A percentile compares a stretch with the other conserved stretches of the same genome.
Conservation (phyloP, 1,140 invertebrate species). For the Drosophila sulfurigaster region DNA sequence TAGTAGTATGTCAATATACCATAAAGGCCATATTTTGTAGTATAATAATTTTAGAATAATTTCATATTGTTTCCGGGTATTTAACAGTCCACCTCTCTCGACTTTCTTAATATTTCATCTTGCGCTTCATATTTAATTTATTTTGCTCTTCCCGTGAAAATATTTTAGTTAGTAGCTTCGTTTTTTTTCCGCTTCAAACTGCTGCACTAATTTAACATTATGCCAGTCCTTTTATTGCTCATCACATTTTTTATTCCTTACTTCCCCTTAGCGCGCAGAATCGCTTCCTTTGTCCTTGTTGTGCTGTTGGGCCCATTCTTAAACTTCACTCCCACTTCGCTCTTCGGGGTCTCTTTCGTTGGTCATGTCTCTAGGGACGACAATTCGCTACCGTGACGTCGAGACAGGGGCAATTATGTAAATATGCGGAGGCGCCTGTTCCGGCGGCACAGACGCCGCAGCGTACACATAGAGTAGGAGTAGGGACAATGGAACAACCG, state of each 20-base stretch:
- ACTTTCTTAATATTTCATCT: neutral
- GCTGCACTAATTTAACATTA: neutral
- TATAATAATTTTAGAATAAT: too few species aligned
- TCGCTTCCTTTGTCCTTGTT: slow-evolving; percentile 1
- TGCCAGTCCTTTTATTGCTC: neutral
- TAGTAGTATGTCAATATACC: too few species aligned
- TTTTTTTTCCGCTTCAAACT: neutral
- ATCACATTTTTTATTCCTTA: neutral
- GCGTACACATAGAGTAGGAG: slow-evolving; percentile 7
- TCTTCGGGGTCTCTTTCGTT: neutral
- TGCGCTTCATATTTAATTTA: slow-evolving; percentile 27
- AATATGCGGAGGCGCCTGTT: slow-evolving; percentile 74
- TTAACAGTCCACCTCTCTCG: too few species aligned
- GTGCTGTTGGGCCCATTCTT: neutral
- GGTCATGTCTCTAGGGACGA: slow-evolving; percentile 16
- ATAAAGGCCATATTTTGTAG: too few species aligned
- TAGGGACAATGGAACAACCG: slow-evolving; percentile 70
- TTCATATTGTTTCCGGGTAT: too few species aligned
- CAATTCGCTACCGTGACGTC: slow-evolving; percentile 45
- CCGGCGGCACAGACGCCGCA: slow-evolving; percentile 38
- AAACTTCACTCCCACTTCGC: slow-evolving; percentile 2
- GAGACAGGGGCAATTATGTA: slow-evolving; percentile 81
- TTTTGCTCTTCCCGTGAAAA: slow-evolving; percentile 8
- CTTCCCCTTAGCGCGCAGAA: neutral
- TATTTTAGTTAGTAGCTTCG: slow-evolving; percentile 7